These are phyloP conservation scores for Anoplophora glabripennis DNA, from an alignment of 1,140 invertebrate species.

Conservation along the genomic window DNA sequence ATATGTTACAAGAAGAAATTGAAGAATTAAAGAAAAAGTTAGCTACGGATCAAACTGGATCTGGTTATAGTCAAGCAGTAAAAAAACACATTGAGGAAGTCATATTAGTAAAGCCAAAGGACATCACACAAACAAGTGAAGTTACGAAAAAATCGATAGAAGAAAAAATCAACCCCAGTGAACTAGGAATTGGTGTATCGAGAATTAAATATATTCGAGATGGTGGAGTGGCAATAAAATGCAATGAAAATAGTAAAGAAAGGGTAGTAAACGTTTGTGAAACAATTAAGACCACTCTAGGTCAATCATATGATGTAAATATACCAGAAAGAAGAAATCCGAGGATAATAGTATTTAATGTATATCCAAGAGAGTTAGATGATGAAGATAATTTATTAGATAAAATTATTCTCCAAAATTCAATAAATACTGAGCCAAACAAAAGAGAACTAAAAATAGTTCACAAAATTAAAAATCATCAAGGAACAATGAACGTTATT, in stretches of 20 bases:
- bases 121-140: too few relatives aligned
- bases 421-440: background rate
- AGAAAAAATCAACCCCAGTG: background rate
- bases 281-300: too few relatives aligned
- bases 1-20: too few relatives aligned
- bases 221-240: background rate
- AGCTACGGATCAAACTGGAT: too few relatives aligned
- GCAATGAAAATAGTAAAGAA: background rate
- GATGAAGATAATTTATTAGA: background rate
- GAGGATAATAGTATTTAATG: background rate
- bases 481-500: background rate
- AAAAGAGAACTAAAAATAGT: background rate
- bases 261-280: background rate
- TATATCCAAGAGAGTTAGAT: background rate
- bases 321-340: background rate
- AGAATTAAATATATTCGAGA: background rate
- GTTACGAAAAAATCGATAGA: background rate
- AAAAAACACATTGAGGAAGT: too few relatives aligned
- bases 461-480: background rate
- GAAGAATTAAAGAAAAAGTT: too few relatives aligned
- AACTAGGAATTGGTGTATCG: background rate
- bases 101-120: background rate
- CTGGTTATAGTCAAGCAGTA: background rate
- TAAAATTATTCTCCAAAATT: background rate
- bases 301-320: background rate